These are phyloP conservation scores for Acleris holmiana DNA, from an alignment of 2,888 invertebrate genomes.

Conservation along the genomic window DNA sequence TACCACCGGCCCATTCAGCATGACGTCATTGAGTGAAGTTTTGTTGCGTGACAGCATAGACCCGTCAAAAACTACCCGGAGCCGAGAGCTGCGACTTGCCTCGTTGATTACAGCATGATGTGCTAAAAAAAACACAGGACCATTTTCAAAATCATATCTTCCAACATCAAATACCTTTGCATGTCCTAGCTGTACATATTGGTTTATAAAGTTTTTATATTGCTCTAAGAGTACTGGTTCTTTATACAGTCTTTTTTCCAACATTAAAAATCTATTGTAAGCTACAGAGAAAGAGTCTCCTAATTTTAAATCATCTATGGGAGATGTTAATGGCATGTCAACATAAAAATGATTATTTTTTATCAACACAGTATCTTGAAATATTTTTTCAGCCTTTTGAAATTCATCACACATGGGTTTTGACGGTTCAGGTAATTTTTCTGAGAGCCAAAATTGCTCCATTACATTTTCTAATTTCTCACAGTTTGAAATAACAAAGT, in stretches of 20 bases:
- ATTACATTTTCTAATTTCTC: too few species aligned
- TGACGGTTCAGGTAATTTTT: too few species aligned
- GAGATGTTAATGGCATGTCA: slow-evolving; percentile 22
- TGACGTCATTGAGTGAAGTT: slow-evolving; percentile 17
- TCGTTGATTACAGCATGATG: slow-evolving; percentile 17
- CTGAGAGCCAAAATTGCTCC: too few species aligned
- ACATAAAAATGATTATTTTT: slow-evolving; percentile 28
- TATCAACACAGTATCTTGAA: slow-evolving; percentile 15
- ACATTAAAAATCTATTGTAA: slow-evolving; percentile 5
- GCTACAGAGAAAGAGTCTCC: slow-evolving; percentile 12
- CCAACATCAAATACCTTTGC: slow-evolving; percentile 7
- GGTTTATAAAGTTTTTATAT: slow-evolving; percentile 12
- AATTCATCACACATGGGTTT: slow-evolving; percentile 12
- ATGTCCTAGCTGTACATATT: slow-evolving; percentile 12
- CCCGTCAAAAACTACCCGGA: neutral
- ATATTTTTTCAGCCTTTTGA: slow-evolving; percentile 24
- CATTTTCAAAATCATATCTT: slow-evolving; percentile 10
- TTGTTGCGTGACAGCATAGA: neutral
- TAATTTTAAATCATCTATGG: too few species aligned
- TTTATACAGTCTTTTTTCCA: slow-evolving; percentile 9
- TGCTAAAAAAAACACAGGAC: too few species aligned
- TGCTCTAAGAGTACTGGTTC: slow-evolving; percentile 3
- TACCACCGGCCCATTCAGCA: slow-evolving; percentile 28
- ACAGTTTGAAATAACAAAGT: too few species aligned
- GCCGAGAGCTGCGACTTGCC: neutral